These are phyloP conservation scores for Drosophila nikananu DNA, from an alignment of 1,140 invertebrate species.

Conservation along the genomic window DNA sequence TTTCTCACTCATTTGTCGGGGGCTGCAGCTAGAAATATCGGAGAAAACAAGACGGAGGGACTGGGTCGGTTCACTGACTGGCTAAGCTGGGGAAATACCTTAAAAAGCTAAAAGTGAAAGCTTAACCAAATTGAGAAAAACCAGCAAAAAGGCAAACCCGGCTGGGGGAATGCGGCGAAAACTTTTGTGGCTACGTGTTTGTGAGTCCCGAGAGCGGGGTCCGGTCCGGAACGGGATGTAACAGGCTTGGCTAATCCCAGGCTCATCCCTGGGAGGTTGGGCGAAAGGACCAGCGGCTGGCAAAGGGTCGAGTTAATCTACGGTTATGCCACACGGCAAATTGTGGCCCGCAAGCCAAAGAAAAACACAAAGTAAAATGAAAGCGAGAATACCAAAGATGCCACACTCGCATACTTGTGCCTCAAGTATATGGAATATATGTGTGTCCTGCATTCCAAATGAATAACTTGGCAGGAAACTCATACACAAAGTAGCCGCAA, in stretches of 20 bases:
- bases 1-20: constrained; percentile 22
- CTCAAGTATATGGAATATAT: constrained; percentile 3
- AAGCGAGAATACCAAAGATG: constrained; percentile 1
- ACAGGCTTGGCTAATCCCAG: constrained; percentile 44
- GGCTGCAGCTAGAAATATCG: constrained; percentile 3
- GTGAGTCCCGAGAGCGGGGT: constrained; percentile 1
- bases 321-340: constrained; percentile 46
- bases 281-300: constrained; percentile 32
- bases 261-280: background rate
- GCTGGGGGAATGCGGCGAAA: constrained; percentile 17
- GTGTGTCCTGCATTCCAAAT: constrained; percentile 37
- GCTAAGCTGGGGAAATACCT: constrained; percentile 53
- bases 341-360: constrained; percentile 11
- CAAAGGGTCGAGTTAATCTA: constrained; percentile 73
- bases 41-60: background rate
- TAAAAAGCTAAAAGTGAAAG: constrained; percentile 54
- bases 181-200: constrained; percentile 54
- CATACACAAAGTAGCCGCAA: constrained; percentile 6
- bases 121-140: constrained; percentile 49
- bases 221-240: constrained; percentile 1
- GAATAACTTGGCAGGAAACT: constrained; percentile 7
- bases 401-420: constrained; percentile 3
- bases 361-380: constrained; percentile 1
- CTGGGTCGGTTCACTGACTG: constrained; percentile 22
- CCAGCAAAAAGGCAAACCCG: constrained; percentile 4